phyloP scores from a whole-genome alignment of 2,797 vertebrate genomes.

The Peromyscus melanophrys region DNA sequence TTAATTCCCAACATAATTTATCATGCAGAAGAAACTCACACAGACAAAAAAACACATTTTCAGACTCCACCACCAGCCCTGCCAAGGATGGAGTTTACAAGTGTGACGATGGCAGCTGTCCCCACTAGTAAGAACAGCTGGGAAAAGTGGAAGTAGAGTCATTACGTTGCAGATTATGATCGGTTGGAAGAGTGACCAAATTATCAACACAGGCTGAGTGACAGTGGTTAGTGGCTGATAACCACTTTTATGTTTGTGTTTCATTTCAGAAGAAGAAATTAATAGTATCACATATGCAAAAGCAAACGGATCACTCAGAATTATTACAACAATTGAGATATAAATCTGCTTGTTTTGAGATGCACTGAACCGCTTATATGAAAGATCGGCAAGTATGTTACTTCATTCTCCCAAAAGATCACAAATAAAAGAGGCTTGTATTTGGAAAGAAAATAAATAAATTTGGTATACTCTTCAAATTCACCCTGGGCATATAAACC shows the following conservation, averaged over 20 bases:
- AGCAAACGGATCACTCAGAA: slow-evolving; percentile 58
- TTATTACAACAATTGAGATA: not conserved
- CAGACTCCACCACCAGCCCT: slow-evolving; percentile 81
- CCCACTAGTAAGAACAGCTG: slow-evolving; percentile 87
- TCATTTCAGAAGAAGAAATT: slow-evolving; percentile 62
- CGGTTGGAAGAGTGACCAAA: slow-evolving; percentile 82
- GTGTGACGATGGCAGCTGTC: slow-evolving; percentile 88
- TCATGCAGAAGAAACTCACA: slow-evolving; percentile 66
- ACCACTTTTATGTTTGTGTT: slow-evolving; percentile 59
- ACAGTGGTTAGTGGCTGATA: slow-evolving; percentile 74
- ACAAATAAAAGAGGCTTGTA: not conserved
- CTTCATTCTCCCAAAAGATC: not conserved
- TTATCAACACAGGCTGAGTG: slow-evolving; percentile 68
- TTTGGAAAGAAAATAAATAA: not conserved
- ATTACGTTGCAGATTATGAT: slow-evolving; percentile 82
- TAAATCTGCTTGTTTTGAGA: slow-evolving; percentile 52
- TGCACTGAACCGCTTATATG: not conserved
- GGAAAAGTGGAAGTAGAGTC: slow-evolving; percentile 78
- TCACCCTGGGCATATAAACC: not conserved
- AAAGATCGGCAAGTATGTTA: not conserved
- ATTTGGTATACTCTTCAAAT: slow-evolving; percentile 13
- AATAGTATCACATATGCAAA: slow-evolving; percentile 56
- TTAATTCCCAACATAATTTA: slow-evolving; percentile 66
- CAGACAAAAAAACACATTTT: slow-evolving; percentile 80
- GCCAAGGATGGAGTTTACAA: slow-evolving; percentile 82